Conservation (phyloP, 2,113 vertebrate species). For the Labeo catla region DNA sequence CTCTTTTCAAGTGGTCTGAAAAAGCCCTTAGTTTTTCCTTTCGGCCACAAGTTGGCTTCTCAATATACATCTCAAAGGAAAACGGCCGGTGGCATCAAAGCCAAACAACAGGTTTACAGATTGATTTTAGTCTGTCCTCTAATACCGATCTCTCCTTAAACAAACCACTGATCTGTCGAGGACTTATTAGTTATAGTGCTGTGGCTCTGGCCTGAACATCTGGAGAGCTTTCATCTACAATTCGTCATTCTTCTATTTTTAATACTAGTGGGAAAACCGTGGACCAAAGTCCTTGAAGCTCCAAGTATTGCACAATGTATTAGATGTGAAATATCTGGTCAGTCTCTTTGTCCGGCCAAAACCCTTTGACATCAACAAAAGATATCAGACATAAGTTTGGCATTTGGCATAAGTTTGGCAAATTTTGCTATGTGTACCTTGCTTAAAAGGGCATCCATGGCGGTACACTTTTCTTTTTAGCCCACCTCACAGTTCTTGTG, state of each 20-base stretch:
- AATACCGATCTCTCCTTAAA: constrained; percentile 28
- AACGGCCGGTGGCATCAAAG: constrained; percentile 18
- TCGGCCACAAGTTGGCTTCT: background rate
- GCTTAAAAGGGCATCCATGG: background rate
- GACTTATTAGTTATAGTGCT: constrained; percentile 27
- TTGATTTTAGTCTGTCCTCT: constrained; percentile 38
- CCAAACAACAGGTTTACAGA: constrained; percentile 29
- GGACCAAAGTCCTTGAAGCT: constrained; percentile 10
- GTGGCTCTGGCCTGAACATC: constrained; percentile 40
- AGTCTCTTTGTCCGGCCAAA: background rate
- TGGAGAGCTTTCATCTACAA: constrained; percentile 40
- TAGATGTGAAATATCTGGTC: constrained; percentile 1
- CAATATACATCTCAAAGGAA: constrained; percentile 12
- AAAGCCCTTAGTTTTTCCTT: constrained; percentile 9
- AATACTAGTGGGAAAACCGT: constrained; percentile 11
- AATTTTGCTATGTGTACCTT: background rate
- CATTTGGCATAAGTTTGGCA: too few relatives aligned
- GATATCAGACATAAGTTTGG: background rate
- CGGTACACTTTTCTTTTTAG: background rate
- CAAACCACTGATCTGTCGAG: constrained; percentile 30
- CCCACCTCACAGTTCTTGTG: constrained; percentile 54
- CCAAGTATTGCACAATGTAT: background rate
- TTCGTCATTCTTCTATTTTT: constrained; percentile 31
- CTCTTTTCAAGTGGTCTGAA: constrained; percentile 33
- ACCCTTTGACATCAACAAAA: background rate